phyloP scores from a whole-genome alignment of 2,797 vertebrate genomes.

The Etheostoma perlongum region DNA sequence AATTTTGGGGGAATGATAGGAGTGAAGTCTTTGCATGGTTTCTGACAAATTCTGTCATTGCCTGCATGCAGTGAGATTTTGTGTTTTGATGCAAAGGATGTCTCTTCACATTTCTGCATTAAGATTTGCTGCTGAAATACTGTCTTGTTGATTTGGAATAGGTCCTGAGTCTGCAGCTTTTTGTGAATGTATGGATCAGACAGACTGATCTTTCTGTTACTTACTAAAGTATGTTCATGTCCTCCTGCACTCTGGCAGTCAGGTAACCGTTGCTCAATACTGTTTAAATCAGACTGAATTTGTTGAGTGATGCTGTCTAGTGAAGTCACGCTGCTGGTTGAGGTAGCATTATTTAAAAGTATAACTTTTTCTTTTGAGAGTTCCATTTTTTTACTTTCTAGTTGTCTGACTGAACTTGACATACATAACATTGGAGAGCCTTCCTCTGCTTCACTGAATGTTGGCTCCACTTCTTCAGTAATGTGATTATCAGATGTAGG shows the following conservation, averaged over 20 bases:
- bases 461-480: conserved; percentile 24
- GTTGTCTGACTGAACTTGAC: conserved; percentile 25
- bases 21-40: conserved; percentile 12
- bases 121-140: conserved; percentile 12
- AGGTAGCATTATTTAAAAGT: neutral
- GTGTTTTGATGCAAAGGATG: conserved; percentile 56
- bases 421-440: conserved; percentile 2
- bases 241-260: conserved; percentile 39
- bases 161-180: conserved; percentile 37
- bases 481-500: conserved; percentile 20
- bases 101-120: conserved; percentile 33
- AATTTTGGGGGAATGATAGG: conserved; percentile 62
- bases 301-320: conserved; percentile 8
- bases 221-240: conserved; percentile 45
- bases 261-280: conserved; percentile 58
- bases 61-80: conserved; percentile 63
- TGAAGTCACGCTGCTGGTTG: conserved; percentile 7
- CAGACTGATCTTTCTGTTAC: conserved; percentile 65
- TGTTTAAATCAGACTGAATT: conserved; percentile 29
- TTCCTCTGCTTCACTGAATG: conserved; percentile 11
- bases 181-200: conserved; percentile 76
- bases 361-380: conserved; percentile 35
- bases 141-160: conserved; percentile 10
- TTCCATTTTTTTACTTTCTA: conserved; percentile 15
- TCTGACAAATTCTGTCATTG: conserved; percentile 7